Evolutionary conservation across 2,797 vertebrate species (phyloP), one percentile per base, ranked within the genome.

Genomic region (Sebastes taczanowskii): DNA sequence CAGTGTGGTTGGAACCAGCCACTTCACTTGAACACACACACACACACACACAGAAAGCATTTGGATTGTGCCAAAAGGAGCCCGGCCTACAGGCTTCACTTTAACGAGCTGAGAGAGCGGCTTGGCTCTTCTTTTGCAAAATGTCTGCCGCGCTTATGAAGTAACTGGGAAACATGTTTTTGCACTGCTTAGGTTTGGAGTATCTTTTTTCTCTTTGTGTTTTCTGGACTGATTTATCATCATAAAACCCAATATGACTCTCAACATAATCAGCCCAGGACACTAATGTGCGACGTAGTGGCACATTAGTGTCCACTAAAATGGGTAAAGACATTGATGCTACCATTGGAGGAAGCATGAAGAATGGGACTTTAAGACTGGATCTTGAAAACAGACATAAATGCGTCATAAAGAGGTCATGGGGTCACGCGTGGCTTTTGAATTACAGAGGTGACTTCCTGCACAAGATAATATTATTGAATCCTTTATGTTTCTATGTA

Each of bases 1-100:
- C 91, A 91, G 71, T 87, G 93, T 79, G 91, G 93, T 91, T 42
- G 56, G 78, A 84, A 59, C 30, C 82, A 80, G 78, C 86, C 86
- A 78, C 88, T 87, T 90, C 35, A 77, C 81, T 86, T 64, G 11
- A 72, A 29, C 29, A 87, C 77, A 71, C 76, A 87, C 29, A 87
- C 77, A 71, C 76, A 87, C 65, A 82, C 59, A 88, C 23, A 81
- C 30, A 81, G n/a, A 77, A 78, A 64, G 20, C 3, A 0, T 55
- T 35, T 13, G 58, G 67, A 58, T 82, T 82, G 60, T 71, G 83
- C 79, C 80, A 89, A 70, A 74, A 73, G 49, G 73, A 84, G 66
- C 71, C 66, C 4, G 23, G 78, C 52, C 66, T 66, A 10, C 70
- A 59, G 80, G 81, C 85, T 64, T 78, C 35, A 77, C 77, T 90